phyloP scores from a whole-genome alignment of 2,888 invertebrate genomes.

The Acronicta leporina region DNA sequence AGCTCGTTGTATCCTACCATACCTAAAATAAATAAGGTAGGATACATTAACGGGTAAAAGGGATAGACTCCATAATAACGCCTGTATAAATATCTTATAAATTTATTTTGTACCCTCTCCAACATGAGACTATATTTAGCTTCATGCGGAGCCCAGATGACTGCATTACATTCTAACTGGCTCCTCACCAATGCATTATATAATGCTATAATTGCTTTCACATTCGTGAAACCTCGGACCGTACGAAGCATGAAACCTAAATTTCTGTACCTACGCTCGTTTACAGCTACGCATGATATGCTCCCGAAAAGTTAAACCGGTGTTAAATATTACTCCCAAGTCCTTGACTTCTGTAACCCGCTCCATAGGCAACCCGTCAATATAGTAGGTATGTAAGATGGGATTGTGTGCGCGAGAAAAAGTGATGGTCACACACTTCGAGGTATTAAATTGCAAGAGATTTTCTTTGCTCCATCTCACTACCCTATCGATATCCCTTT shows the following conservation, averaged over 20 bases:
- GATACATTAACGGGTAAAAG: neutral
- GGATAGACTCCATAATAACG: neutral
- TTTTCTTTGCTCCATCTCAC: no score
- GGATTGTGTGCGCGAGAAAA: neutral
- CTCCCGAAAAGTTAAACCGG: no score
- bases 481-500: no score
- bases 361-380: no score
- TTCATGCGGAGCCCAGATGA: slow-evolving; percentile 3
- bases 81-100: neutral
- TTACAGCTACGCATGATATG: no score
- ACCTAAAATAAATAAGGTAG: neutral
- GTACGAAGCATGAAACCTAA: neutral
- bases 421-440: no score
- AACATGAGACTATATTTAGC: slow-evolving; percentile 1
- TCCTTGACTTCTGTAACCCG: no score
- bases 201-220: neutral
- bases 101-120: neutral
- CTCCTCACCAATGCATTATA: neutral
- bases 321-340: no score
- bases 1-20: slow-evolving; percentile 1
- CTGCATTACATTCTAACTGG: neutral
- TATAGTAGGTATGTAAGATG: neutral
- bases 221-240: neutral
- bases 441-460: no score
- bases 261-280: no score